Conservation (phyloP, 2,797 vertebrate genomes). For the Helostoma temminkii region DNA sequence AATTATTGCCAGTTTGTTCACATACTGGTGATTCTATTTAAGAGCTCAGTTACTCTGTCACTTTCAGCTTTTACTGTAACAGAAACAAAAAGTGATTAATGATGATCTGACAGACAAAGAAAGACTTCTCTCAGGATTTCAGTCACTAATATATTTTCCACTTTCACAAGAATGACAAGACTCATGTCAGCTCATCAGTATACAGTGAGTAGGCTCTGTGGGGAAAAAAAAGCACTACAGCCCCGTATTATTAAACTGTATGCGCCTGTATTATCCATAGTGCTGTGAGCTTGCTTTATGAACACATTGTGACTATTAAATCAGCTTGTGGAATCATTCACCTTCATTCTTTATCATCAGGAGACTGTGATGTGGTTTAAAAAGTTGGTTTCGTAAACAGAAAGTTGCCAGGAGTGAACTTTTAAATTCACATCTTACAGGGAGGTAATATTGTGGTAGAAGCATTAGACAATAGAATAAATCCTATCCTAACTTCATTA, state of each 20-base stretch:
- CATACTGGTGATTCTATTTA: constrained; percentile 16
- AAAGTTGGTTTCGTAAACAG: constrained; percentile 29
- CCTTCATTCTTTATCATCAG: constrained; percentile 49
- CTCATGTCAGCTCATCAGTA: constrained; percentile 49
- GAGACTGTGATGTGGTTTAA: constrained; percentile 26
- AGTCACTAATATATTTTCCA: constrained; percentile 27
- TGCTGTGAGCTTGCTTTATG: constrained; percentile 38
- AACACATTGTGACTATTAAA: constrained; percentile 55
- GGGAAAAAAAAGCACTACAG: constrained; percentile 11
- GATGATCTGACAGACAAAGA: constrained; percentile 12
- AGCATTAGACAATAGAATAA: constrained; percentile 14
- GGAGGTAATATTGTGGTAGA: constrained; percentile 31
- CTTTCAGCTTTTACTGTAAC: constrained; percentile 23
- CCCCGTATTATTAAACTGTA: constrained; percentile 57
- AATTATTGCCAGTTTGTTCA: constrained; percentile 5
- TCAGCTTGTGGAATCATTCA: constrained; percentile 38
- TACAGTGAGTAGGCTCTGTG: constrained; percentile 32
- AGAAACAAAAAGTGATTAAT: constrained; percentile 42
- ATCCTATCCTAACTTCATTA: constrained; percentile 45
- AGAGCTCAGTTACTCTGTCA: constrained; percentile 11
- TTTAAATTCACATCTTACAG: constrained; percentile 30
- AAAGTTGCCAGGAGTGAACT: constrained; percentile 48
- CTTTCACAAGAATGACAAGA: constrained; percentile 27
- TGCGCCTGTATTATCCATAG: constrained; percentile 36
- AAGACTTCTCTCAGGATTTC: constrained; percentile 2